Percentiles rank a stretch among this genome's conserved stretches.
These are phyloP conservation scores for Lepidurus couesii DNA, from an alignment of 1,140 invertebrate species.

Conservation along the genomic window DNA sequence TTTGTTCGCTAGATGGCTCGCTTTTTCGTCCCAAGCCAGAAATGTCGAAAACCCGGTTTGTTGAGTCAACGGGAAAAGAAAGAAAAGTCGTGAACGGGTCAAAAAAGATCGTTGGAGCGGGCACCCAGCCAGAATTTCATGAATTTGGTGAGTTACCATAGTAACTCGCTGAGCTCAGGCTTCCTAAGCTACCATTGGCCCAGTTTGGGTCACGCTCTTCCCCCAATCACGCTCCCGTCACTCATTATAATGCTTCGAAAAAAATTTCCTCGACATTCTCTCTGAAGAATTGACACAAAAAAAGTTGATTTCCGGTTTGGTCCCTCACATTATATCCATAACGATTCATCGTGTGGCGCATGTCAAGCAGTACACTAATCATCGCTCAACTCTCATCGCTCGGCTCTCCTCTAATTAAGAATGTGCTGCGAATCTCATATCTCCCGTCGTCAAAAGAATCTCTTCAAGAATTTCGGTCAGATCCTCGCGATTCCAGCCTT, in stretches of 20 bases:
- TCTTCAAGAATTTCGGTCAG: not conserved
- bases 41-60: not conserved
- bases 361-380: not conserved
- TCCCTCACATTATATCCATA: not conserved
- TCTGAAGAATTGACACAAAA: no score
- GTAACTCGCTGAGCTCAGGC: not conserved
- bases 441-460: not conserved
- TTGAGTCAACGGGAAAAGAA: not conserved
- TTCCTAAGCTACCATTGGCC: not conserved
- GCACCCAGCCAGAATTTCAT: conserved; percentile 7
- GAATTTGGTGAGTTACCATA: conserved; percentile 3
- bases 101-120: conserved; percentile 11
- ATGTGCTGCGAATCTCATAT: not conserved
- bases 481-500: no score
- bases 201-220: not conserved
- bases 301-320: no score
- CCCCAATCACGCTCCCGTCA: not conserved
- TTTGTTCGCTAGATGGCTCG: not conserved
- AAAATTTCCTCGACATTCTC: no score
- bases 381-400: not conserved
- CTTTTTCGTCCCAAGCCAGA: not conserved
- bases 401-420: conserved; percentile 15
- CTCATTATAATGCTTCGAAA: not conserved
- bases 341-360: not conserved
- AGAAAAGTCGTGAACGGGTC: not conserved